Percentiles rank a stretch among this genome's conserved stretches.
Conservation (phyloP, 2,113 vertebrate genomes). For the Notarius quadriscutis region DNA sequence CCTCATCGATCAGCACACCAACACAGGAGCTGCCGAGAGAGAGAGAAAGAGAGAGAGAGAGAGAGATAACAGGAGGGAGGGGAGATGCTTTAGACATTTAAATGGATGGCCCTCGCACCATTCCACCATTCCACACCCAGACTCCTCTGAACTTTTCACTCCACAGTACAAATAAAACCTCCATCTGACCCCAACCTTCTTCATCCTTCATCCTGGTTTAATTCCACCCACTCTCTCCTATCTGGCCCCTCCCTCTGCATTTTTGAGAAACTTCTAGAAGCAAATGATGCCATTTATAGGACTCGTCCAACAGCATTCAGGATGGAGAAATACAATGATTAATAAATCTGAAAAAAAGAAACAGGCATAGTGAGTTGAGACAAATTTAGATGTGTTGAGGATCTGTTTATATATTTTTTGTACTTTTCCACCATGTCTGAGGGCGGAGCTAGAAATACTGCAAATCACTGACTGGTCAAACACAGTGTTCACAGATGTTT, state of each 20-base stretch:
- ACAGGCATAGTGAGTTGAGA: not conserved
- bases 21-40: conserved; percentile 12
- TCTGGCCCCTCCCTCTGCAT: not conserved
- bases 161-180: conserved; percentile 64
- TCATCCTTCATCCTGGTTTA: conserved; percentile 6
- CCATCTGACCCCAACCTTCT: conserved; percentile 40
- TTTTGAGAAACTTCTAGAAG: conserved; percentile 10
- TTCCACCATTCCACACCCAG: conserved; percentile 22
- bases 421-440: not conserved
- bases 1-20: conserved; percentile 47
- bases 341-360: not conserved
- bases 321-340: no score
- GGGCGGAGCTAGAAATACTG: not conserved
- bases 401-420: not conserved
- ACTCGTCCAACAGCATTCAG: not conserved
- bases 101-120: conserved; percentile 60
- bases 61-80: conserved; percentile 19
- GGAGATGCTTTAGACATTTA: conserved; percentile 68
- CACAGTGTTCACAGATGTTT: not conserved
- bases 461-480: not conserved
- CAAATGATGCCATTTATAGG: not conserved
- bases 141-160: conserved; percentile 52
- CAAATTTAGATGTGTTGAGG: not conserved
- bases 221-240: not conserved
- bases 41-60: not conserved